Conservation (phyloP, 1,140 invertebrate species). For the Lepidurus arcticus region DNA sequence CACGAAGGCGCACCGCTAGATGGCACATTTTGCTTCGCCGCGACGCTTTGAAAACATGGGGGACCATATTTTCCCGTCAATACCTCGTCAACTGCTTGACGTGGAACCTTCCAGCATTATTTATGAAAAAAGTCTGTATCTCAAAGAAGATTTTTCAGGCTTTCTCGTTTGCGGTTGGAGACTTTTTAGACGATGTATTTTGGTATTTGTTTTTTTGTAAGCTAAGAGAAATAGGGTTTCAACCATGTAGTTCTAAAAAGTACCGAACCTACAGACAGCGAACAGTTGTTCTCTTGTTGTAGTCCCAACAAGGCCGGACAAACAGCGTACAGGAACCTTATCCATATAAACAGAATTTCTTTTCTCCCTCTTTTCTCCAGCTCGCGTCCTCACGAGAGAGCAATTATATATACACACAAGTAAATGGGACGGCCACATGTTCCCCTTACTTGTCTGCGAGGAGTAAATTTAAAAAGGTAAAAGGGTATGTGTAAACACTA, state of each 20-base stretch:
- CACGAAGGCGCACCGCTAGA: too few species aligned
- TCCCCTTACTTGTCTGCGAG: background rate
- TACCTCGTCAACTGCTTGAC: too few species aligned
- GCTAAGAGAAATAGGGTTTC: background rate
- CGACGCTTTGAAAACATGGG: too few species aligned
- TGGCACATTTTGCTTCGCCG: too few species aligned
- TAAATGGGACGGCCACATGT: slow-evolving; percentile 5
- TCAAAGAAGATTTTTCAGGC: too few species aligned
- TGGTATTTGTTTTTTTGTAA: too few species aligned
- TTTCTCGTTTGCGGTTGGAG: too few species aligned
- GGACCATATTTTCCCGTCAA: too few species aligned
- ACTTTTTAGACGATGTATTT: too few species aligned
- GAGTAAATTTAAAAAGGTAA: background rate
- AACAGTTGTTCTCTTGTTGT: background rate
- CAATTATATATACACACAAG: background rate
- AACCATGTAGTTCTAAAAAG: background rate
- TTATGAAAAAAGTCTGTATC: too few species aligned
- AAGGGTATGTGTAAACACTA: background rate
- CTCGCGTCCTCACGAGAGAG: background rate
- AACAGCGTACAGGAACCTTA: background rate
- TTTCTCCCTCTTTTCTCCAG: background rate
- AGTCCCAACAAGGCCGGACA: background rate
- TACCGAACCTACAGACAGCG: background rate
- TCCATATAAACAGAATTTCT: background rate
- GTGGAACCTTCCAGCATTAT: too few species aligned